phyloP scores from a whole-genome alignment of 2,113 vertebrate species.

The Leptobrachium leishanense region DNA sequence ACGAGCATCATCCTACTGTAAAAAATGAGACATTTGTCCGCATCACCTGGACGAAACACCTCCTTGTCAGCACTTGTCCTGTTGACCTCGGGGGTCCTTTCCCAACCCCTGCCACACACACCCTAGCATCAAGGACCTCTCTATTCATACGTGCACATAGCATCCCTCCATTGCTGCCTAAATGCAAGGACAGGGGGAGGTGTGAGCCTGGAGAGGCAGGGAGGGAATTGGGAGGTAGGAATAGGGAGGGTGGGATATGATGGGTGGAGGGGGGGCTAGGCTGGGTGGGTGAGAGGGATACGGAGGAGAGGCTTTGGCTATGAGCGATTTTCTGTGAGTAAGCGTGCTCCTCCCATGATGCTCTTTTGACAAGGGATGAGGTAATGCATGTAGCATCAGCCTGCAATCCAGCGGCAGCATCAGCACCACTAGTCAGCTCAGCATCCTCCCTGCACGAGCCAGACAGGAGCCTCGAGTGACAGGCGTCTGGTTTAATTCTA shows the following conservation, averaged over 20 bases:
- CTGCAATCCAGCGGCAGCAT: constrained; percentile 64
- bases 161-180: neutral
- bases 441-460: constrained; percentile 22
- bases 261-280: neutral
- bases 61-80: neutral
- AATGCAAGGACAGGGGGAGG: constrained; percentile 4
- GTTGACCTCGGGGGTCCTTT: neutral
- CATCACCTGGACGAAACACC: constrained; percentile 2
- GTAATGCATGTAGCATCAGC: constrained; percentile 71
- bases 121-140: neutral
- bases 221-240: constrained; percentile 5
- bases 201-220: neutral
- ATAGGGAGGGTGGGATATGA: neutral
- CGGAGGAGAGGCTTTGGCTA: constrained; percentile 53
- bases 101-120: constrained; percentile 11
- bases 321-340: constrained; percentile 13
- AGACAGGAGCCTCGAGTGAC: neutral
- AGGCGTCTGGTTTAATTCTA: neutral
- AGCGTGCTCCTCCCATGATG: constrained; percentile 44
- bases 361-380: constrained; percentile 69
- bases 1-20: too few species aligned
- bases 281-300: constrained; percentile 52
- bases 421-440: constrained; percentile 52
- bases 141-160: constrained; percentile 19
- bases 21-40: too few species aligned